Evolutionary conservation across 2,797 vertebrate genomes (phyloP).

Genomic region (Smutsia gigantea): DNA sequence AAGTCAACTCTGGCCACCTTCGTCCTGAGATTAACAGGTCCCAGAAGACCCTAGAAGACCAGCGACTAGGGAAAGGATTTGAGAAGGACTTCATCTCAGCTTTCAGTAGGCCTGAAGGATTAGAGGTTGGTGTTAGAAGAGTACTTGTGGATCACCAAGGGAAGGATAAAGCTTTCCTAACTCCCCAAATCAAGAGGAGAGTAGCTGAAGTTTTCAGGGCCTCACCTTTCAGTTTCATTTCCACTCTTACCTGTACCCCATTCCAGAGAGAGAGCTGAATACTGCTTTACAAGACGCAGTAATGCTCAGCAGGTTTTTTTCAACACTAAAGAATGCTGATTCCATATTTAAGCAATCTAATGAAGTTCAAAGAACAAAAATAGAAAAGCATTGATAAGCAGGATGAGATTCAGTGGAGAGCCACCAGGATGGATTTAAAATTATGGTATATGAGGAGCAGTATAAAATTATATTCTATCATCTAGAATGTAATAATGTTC

Average conservation of each 20-base stretch:
- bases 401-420: not conserved
- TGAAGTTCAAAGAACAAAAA: conserved; percentile 10
- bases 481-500: not conserved
- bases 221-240: not conserved
- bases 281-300: not conserved
- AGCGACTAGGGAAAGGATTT: not conserved
- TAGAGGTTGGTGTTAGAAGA: not conserved
- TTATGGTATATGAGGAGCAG: not conserved
- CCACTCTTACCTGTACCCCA: not conserved
- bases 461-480: not conserved
- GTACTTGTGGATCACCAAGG: not conserved
- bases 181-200: not conserved
- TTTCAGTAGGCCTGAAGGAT: not conserved
- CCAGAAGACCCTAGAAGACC: not conserved
- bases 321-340: not conserved
- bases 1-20: not conserved
- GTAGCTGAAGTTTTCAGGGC: not conserved
- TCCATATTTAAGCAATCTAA: not conserved
- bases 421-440: not conserved
- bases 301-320: not conserved
- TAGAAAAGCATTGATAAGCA: not conserved
- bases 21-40: not conserved
- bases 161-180: not conserved
- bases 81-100: not conserved
- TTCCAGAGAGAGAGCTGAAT: not conserved